Conservation (phyloP, 2,797 vertebrate genomes). For the Silurus aristotelis region DNA sequence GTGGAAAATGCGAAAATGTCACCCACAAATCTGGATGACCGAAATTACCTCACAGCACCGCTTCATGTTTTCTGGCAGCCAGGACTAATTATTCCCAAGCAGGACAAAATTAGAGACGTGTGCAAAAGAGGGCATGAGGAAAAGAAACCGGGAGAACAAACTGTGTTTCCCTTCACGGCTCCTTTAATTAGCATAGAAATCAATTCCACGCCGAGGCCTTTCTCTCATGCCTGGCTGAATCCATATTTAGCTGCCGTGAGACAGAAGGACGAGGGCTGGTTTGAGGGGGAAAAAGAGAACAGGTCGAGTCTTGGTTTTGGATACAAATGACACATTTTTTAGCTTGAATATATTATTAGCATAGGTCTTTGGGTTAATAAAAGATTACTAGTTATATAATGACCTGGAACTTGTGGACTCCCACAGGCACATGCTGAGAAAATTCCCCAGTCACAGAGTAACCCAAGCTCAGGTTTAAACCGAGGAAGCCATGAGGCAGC, state of each 20-base stretch:
- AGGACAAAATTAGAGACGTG: conserved; percentile 27
- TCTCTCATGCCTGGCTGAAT: conserved; percentile 48
- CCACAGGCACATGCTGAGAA: not conserved
- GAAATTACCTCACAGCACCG: conserved; percentile 43
- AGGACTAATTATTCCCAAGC: conserved; percentile 56
- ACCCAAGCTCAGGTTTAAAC: not conserved
- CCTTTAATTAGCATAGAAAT: conserved; percentile 63
- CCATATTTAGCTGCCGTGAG: conserved; percentile 43
- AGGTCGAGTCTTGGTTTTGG: not conserved
- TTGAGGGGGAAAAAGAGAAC: not conserved
- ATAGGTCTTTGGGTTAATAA: not conserved
- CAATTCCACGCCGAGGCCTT: conserved; percentile 50
- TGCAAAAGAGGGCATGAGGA: not conserved
- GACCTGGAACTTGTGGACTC: not conserved
- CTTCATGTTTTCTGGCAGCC: conserved; percentile 51
- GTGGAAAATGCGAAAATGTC: conserved; percentile 24
- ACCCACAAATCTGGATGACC: conserved; percentile 50
- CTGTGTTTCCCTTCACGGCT: conserved; percentile 54
- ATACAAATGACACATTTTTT: not conserved
- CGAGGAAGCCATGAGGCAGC: not conserved
- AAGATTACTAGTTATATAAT: not conserved
- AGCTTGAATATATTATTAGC: not conserved
- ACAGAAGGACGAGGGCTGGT: conserved; percentile 31
- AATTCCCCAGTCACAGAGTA: not conserved
- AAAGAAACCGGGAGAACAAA: conserved; percentile 24